Conservation (phyloP, 2,888 invertebrate genomes). For the Oeneis ivallda region DNA sequence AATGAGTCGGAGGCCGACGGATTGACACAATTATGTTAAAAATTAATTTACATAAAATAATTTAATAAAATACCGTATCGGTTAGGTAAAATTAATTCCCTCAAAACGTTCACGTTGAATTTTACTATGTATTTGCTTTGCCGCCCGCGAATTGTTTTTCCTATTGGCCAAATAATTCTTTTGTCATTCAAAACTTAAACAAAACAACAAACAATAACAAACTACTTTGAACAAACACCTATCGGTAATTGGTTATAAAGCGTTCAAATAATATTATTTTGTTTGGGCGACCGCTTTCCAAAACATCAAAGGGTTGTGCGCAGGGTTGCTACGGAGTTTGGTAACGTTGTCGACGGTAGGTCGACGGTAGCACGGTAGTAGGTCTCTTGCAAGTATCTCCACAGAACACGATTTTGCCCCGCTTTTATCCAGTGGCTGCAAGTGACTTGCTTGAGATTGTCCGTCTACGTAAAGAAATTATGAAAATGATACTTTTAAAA, state of each 20-base stretch:
- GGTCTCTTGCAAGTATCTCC: too few relatives aligned
- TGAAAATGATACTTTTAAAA: too few relatives aligned
- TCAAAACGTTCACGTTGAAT: not conserved
- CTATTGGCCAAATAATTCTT: conserved; percentile 3
- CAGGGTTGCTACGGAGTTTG: not conserved
- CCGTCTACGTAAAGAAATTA: too few relatives aligned
- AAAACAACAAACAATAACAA: conserved; percentile 22
- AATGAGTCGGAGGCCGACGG: too few relatives aligned
- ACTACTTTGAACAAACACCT: conserved; percentile 13
- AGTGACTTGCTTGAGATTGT: too few relatives aligned
- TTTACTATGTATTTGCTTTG: not conserved
- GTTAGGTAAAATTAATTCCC: not conserved
- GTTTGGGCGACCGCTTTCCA: conserved; percentile 24
- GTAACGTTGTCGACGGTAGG: too few relatives aligned
- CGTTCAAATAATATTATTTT: conserved; percentile 29
- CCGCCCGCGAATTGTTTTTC: conserved; percentile 4
- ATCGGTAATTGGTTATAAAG: conserved; percentile 24
- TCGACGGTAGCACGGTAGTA: too few relatives aligned
- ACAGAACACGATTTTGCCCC: too few relatives aligned
- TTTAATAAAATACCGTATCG: not conserved
- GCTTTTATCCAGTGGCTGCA: too few relatives aligned
- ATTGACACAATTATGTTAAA: too few relatives aligned
- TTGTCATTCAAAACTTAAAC: conserved; percentile 18
- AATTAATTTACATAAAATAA: too few relatives aligned
- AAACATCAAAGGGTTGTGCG: conserved; percentile 26